Evolutionary conservation across 2,113 vertebrate species (phyloP).

Genomic region (Poecile atricapillus): DNA sequence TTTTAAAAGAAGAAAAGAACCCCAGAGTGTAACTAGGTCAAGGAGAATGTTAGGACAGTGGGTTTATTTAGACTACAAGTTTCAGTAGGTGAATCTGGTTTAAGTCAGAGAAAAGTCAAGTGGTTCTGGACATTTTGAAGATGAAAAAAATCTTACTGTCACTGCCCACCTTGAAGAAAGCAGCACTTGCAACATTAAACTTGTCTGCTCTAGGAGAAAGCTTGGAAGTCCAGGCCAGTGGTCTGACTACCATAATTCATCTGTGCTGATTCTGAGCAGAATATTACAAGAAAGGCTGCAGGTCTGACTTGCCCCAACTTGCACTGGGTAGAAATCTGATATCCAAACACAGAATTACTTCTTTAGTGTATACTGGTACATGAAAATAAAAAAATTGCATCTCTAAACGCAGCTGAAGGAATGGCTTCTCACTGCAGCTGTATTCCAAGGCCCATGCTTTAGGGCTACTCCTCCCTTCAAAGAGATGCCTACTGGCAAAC

Average conservation of each 20-base stretch:
- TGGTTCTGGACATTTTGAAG: not conserved
- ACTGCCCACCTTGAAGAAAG: not conserved
- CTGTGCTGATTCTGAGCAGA: not conserved
- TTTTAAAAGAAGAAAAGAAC: not conserved
- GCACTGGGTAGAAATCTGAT: not conserved
- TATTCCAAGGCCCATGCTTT: not conserved
- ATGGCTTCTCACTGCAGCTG: not conserved
- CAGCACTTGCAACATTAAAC: not conserved
- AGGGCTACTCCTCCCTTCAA: not conserved
- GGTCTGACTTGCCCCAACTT: not conserved
- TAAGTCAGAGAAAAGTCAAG: not conserved
- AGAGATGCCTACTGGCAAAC: constrained; percentile 25
- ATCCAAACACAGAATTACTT: not conserved
- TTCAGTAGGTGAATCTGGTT: not conserved
- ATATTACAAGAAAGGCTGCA: not conserved
- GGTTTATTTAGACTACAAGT: not conserved
- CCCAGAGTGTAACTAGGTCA: not conserved
- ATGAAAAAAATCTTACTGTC: not conserved
- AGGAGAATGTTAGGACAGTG: not conserved
- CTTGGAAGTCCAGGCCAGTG: not conserved
- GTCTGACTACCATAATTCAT: not conserved
- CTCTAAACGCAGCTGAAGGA: not conserved
- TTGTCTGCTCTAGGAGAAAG: not conserved
- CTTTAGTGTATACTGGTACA: not conserved
- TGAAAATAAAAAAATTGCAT: not conserved